Evolutionary conservation across 1,140 invertebrate species (phyloP).

Genomic region (Neotoxoptera formosana): DNA sequence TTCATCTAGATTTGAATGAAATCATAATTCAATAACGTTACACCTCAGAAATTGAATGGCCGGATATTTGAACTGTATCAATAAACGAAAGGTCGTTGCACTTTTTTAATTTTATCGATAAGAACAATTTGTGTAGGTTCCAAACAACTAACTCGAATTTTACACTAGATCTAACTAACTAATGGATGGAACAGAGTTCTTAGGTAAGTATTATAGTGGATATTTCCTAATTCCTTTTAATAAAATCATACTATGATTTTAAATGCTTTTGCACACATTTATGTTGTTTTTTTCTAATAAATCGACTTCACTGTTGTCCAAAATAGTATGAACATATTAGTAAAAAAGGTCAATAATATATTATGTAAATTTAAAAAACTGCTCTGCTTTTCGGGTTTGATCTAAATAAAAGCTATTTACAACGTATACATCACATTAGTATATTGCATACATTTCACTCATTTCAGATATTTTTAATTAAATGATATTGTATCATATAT

Average conservation of each 20-base stretch:
- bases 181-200: background rate
- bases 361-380: background rate
- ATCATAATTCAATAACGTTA: too few species aligned
- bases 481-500: background rate
- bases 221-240: background rate
- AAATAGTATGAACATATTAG: background rate
- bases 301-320: background rate
- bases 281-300: background rate
- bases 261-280: background rate
- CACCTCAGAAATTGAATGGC: too few species aligned
- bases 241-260: background rate
- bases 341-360: background rate
- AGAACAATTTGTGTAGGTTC: background rate
- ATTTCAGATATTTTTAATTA: background rate
- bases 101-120: background rate
- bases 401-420: background rate
- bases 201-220: background rate
- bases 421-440: background rate
- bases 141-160: background rate
- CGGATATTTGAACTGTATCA: background rate
- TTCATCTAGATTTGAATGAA: too few species aligned
- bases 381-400: background rate
- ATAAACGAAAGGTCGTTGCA: background rate
- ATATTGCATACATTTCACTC: background rate
- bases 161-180: background rate